Base-by-base conservation (phyloP, 2,888 invertebrate species). In the Proisotoma minuta region DNA sequence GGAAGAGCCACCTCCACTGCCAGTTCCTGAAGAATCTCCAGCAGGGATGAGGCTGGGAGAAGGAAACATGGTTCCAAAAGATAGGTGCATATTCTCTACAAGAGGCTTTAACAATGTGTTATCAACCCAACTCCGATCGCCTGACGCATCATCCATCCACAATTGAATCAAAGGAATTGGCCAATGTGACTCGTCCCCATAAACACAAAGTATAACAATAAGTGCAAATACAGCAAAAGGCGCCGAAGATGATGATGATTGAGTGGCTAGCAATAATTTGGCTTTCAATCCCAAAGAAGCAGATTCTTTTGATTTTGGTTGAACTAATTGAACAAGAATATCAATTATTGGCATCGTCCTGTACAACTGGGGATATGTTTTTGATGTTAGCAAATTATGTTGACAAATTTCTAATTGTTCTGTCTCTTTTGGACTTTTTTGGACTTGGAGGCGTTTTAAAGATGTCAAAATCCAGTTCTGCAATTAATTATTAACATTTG, bases 81-180 rank as follows among this genome's bases (percentile, higher is more conserved):
- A 91, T 0, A 89, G 89, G 59, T 88, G 82, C 54, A 97, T 88
- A 77, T 96, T 97, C 73, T 93, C 91, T 0, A 93, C 91, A 76
- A 96, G 89, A 23, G 88, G 87, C 75, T 89, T 88, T 77, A 95
- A 95, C 79, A 91, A 89, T 0, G 89, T 85, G 74, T 89, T 87
- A 77, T 97, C 97, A 22, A 96, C 91, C 93, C 97, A 97, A 70
- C 89, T 84, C 39, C 96, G 82, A 75, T 98, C 97, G 48, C 91
- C 43, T 1, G 94, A 80, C 0, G 95, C 91, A 80, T 98, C 97
- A 76, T 98, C 97, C 63, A 96, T 87, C 77, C 93, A 97, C 0
- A 91, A 84, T 49, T 69, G 66, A 56, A 70, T 59, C 48, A 68
- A 64, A 10, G 52, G 43, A 1, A 54, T 61, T 1, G 70, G 70